Conservation (phyloP, 2,113 vertebrate genomes). For the Tetrao urogallus region DNA sequence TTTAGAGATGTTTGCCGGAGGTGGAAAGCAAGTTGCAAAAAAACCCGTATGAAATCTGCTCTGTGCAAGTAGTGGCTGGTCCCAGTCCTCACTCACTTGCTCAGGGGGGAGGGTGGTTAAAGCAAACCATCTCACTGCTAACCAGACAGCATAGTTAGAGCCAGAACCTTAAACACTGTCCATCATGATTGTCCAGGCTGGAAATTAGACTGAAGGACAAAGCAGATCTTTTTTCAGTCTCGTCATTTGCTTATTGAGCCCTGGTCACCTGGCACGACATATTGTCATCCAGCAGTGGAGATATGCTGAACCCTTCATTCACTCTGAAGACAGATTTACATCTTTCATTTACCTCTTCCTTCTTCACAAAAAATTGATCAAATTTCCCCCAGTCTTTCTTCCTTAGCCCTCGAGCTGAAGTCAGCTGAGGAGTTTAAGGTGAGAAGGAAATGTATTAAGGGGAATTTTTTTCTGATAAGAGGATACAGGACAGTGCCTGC, state of each 20-base stretch:
- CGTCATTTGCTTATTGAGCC: not conserved
- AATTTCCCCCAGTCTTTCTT: not conserved
- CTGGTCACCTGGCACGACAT: accelerated
- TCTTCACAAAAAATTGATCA: not conserved
- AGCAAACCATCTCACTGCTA: not conserved
- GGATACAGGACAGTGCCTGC: not conserved
- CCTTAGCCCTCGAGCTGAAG: not conserved
- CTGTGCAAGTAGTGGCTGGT: not conserved
- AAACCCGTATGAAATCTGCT: not conserved
- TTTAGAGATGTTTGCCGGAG: conserved; percentile 28
- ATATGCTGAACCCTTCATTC: not conserved
- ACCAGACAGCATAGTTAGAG: not conserved
- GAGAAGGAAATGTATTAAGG: not conserved
- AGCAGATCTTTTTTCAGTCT: not conserved
- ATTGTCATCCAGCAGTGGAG: not conserved
- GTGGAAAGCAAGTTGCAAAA: conserved; percentile 31
- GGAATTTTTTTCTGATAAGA: not conserved
- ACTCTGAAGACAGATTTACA: not conserved
- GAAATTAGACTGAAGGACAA: not conserved
- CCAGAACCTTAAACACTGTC: not conserved
- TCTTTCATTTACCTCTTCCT: not conserved
- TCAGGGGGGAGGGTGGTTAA: not conserved
- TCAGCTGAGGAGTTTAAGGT: not conserved
- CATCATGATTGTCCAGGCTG: not conserved
- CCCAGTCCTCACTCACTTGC: not conserved